These are phyloP conservation scores for Cygnus atratus DNA, from an alignment of 2,113 vertebrate genomes.

Conservation along the genomic window DNA sequence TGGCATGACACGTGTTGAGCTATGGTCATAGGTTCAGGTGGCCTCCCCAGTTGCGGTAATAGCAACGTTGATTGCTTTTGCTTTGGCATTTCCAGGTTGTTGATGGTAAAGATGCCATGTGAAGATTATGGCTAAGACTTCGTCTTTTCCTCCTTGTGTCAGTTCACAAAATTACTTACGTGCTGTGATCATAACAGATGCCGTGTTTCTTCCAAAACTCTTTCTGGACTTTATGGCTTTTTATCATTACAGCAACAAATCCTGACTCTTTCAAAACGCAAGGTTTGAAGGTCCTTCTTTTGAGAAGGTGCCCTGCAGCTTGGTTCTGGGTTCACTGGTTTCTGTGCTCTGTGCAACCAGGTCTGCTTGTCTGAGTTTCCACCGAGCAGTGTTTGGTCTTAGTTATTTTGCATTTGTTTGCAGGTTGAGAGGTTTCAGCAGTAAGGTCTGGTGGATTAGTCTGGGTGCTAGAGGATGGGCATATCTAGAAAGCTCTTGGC, in stretches of 20 bases:
- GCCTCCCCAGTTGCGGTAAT: neutral
- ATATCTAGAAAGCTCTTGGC: neutral
- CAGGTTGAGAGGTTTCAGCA: neutral
- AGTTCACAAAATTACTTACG: neutral
- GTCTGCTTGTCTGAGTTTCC: neutral
- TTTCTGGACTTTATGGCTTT: neutral
- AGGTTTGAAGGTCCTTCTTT: neutral
- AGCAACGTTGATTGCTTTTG: neutral
- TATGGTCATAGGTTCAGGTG: neutral
- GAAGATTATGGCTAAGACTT: neutral
- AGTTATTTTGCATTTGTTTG: neutral
- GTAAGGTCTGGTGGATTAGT: neutral
- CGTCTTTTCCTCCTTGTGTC: neutral
- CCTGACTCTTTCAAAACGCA: neutral
- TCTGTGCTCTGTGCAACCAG: neutral
- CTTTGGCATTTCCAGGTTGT: neutral
- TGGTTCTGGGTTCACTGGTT: neutral
- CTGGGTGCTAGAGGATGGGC: fast-evolving
- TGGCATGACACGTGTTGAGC: neutral
- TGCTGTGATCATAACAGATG: neutral
- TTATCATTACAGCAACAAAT: neutral
- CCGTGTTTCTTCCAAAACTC: neutral
- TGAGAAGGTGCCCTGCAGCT: neutral
- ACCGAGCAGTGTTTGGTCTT: neutral
- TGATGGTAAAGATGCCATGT: neutral